phyloP scores from a whole-genome alignment of 2,888 invertebrate species.

The Caenorhabditis uteleia region DNA sequence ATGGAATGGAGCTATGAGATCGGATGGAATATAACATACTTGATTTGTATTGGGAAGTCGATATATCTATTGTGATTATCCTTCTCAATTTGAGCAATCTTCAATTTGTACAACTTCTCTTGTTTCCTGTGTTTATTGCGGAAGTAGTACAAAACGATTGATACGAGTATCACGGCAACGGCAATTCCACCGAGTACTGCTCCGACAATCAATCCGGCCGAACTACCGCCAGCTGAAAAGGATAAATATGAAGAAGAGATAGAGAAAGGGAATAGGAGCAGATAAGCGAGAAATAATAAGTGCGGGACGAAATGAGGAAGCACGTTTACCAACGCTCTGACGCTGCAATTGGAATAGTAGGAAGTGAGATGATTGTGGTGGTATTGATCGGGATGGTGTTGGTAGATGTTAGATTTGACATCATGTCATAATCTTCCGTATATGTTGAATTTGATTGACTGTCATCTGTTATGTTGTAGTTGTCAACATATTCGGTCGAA shows the following conservation, averaged over 20 bases:
- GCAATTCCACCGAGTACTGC: slow-evolving; percentile 24
- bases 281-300: too few relatives aligned
- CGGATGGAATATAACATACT: slow-evolving; percentile 13
- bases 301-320: too few relatives aligned
- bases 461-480: too few relatives aligned
- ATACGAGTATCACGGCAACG: slow-evolving; percentile 18
- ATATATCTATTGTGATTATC: slow-evolving; percentile 54
- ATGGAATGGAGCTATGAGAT: not conserved
- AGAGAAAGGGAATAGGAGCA: not conserved
- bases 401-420: too few relatives aligned
- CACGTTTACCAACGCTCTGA: too few relatives aligned
- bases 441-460: too few relatives aligned
- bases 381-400: too few relatives aligned
- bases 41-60: slow-evolving; percentile 51
- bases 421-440: too few relatives aligned
- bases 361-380: too few relatives aligned
- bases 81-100: slow-evolving; percentile 40
- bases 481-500: too few relatives aligned
- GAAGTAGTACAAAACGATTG: slow-evolving; percentile 12
- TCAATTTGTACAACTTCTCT: slow-evolving; percentile 38
- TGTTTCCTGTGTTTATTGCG: slow-evolving; percentile 31
- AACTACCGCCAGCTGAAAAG: slow-evolving; percentile 9
- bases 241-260: not conserved
- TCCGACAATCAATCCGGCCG: slow-evolving; percentile 41
- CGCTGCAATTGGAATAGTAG: too few relatives aligned